Conservation (phyloP, 2,797 vertebrate genomes). For the Megalops cyprinoides region DNA sequence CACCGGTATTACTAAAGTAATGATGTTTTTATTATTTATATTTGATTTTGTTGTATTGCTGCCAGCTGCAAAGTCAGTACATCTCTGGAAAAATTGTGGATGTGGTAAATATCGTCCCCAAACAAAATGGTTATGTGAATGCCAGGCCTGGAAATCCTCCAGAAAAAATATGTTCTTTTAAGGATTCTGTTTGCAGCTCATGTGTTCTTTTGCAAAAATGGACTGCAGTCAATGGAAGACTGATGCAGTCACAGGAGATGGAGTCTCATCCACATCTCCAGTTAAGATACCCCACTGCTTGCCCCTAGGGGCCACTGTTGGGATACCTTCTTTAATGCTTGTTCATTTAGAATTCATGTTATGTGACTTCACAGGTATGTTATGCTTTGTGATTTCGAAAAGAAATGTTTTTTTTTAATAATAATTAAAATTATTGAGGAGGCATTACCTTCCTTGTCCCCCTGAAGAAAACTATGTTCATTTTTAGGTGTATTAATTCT, state of each 20-base stretch:
- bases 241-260: too few species aligned
- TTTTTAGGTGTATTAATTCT: background rate
- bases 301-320: constrained; percentile 17
- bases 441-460: background rate
- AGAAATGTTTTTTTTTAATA: background rate
- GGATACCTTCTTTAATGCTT: background rate
- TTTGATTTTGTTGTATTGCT: too few species aligned
- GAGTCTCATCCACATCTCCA: background rate
- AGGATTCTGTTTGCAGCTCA: background rate
- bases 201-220: background rate
- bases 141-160: background rate
- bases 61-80: background rate
- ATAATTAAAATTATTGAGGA: constrained; percentile 2
- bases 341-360: background rate
- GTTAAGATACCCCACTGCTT: background rate
- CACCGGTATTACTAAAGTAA: too few species aligned
- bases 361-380: background rate
- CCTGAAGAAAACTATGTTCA: background rate
- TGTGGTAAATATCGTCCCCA: background rate
- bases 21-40: too few species aligned
- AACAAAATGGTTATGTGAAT: background rate
- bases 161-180: background rate
- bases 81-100: background rate
- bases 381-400: background rate
- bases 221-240: background rate